phyloP scores from a whole-genome alignment of 2,888 invertebrate genomes.

The Calameuta idolon region DNA sequence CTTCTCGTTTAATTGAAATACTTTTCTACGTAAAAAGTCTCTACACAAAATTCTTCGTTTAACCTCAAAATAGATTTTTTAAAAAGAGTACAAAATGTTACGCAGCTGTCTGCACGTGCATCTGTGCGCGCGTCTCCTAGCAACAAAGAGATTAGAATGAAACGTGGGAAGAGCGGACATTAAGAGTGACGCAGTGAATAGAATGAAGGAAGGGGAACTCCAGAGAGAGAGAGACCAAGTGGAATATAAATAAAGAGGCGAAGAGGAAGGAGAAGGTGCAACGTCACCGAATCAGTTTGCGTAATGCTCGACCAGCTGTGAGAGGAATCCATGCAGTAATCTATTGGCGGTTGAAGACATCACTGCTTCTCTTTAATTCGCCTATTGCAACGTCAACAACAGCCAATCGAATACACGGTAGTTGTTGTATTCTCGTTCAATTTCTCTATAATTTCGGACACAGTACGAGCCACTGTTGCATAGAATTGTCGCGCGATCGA shows the following conservation, averaged over 20 bases:
- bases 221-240: background rate
- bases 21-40: too few relatives aligned
- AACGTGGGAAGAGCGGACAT: background rate
- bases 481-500: background rate
- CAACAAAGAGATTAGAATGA: background rate
- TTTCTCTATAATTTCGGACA: too few relatives aligned
- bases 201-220: background rate
- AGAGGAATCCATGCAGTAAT: background rate
- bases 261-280: background rate
- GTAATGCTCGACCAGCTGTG: background rate
- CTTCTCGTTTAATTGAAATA: too few relatives aligned
- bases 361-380: background rate
- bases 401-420: background rate
- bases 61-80: too few relatives aligned
- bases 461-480: too few relatives aligned
- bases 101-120: background rate
- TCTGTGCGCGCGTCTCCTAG: background rate
- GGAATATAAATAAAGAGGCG: background rate
- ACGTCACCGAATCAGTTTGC: background rate
- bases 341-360: background rate
- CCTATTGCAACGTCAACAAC: background rate
- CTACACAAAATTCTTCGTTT: too few relatives aligned
- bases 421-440: background rate
- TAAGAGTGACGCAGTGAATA: background rate
- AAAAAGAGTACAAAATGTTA: background rate